Evolutionary conservation across 2,113 vertebrate genomes (phyloP), one percentile per base, ranked within the genome.

Genomic region (Podocnemis expansa): DNA sequence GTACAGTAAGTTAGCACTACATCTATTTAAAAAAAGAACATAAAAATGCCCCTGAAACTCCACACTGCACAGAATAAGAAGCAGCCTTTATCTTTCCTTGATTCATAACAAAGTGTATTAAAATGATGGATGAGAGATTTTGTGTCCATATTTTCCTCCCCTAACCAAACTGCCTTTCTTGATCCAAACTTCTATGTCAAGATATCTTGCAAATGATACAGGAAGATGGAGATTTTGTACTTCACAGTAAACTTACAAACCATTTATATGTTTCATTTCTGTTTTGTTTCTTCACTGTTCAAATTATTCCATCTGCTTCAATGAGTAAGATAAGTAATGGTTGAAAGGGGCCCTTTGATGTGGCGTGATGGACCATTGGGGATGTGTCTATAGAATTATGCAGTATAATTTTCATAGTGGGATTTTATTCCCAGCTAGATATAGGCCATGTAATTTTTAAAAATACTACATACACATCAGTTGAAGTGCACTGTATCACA

Each of bases 141-240:
- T 87, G 95, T 91, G 94, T 95, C 91, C 25, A 81, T 84, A 79
- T 80, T 89, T 96, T 95, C 96, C 95, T 97, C 97, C 96, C 94
- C 84, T 95, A 96, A 95, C 95, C 92, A 97, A 97, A 97, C 96
- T 96, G 94, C 93, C 86, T 96, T 96, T 96, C 94, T 95, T 94
- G 88, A 86, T 88, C 88, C 94, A 91, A 91, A 58, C 89, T 95
- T 80, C 94, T 96, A 84, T 5, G 47, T 90, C 93, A 89, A 94
- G 91, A 92, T 19, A 82, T 93, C 80, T 91, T 90, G 86, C 2
- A 2, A 76, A 85, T 31, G 89, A 92, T 84, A 91, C 2, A 47
- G 92, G 88, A 88, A 88, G 85, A 89, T 83, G 89, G 19, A 75
- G 91, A 93, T 93, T 91, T 95, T 95, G 96, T 73, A 82, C 94